Evolutionary conservation across 2,888 invertebrate genomes (phyloP).

Genomic region (Oscheius myriophilus): DNA sequence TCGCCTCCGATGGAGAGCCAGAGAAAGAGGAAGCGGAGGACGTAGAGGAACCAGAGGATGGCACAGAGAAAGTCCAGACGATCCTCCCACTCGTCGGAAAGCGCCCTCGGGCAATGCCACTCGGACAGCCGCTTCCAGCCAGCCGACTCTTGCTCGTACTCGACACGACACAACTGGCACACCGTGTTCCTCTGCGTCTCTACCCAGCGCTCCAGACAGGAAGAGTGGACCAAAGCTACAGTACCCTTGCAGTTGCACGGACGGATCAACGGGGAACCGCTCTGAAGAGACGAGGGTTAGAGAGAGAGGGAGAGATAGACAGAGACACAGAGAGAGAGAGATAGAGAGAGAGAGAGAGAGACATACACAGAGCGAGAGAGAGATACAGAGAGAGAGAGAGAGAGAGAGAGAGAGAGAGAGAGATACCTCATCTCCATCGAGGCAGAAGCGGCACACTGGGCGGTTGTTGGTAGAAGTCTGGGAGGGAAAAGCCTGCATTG

Average conservation of each 20-base stretch:
- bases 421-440: no score
- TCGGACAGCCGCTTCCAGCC: conserved; percentile 10
- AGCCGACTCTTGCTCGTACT: conserved; percentile 8
- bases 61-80: conserved; percentile 19
- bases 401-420: no score
- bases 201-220: conserved; percentile 10
- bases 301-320: no score
- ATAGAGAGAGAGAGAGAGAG: no score
- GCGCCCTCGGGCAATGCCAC: neutral
- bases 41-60: conserved; percentile 20
- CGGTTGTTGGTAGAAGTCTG: no score
- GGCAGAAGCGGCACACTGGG: no score
- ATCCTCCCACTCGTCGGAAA: conserved; percentile 23
- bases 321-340: no score
- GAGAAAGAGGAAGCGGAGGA: neutral
- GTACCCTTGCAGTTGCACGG: conserved; percentile 16
- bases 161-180: conserved; percentile 1
- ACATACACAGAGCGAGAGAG: no score
- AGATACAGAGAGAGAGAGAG: no score
- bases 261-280: neutral
- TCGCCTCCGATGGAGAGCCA: neutral
- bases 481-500: no score
- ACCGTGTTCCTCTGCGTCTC: neutral
- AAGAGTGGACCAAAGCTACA: conserved; percentile 1
- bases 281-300: no score